Conservation (phyloP, 2,113 vertebrate genomes). For the Todiramphus saurophagus region DNA sequence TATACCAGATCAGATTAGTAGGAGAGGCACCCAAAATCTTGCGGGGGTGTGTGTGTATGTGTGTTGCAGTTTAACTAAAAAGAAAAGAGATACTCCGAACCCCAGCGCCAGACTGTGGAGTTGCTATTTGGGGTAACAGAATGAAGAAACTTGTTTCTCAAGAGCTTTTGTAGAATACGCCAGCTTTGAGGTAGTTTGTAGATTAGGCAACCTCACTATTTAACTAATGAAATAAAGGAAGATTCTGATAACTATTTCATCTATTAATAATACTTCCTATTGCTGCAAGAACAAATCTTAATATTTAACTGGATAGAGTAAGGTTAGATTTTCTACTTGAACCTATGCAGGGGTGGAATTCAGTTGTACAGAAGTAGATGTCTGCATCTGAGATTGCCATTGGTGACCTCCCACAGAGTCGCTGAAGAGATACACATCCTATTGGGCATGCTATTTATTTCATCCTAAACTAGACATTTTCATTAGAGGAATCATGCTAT, state of each 20-base stretch:
- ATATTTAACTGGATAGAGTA: background rate
- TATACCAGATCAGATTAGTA: background rate
- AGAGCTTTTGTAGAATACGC: background rate
- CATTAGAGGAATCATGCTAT: background rate
- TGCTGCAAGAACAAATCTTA: background rate
- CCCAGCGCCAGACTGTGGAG: background rate
- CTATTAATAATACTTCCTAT: background rate
- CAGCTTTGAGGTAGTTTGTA: background rate
- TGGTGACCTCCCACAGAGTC: background rate
- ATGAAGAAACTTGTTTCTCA: background rate
- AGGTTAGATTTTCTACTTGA: background rate
- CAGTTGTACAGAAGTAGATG: rapidly evolving
- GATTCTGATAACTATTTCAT: background rate
- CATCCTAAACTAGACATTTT: background rate
- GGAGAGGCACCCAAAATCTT: background rate
- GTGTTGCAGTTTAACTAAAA: background rate
- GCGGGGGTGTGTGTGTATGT: too few relatives aligned
- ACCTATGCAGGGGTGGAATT: background rate
- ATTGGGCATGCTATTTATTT: background rate
- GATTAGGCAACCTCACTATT: background rate
- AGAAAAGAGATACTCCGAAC: background rate
- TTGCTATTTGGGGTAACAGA: background rate
- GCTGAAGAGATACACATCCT: background rate
- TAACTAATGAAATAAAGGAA: background rate
- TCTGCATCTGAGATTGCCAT: background rate